Base-by-base conservation (phyloP, 2,797 vertebrate genomes). In the Mastacembelus armatus region DNA sequence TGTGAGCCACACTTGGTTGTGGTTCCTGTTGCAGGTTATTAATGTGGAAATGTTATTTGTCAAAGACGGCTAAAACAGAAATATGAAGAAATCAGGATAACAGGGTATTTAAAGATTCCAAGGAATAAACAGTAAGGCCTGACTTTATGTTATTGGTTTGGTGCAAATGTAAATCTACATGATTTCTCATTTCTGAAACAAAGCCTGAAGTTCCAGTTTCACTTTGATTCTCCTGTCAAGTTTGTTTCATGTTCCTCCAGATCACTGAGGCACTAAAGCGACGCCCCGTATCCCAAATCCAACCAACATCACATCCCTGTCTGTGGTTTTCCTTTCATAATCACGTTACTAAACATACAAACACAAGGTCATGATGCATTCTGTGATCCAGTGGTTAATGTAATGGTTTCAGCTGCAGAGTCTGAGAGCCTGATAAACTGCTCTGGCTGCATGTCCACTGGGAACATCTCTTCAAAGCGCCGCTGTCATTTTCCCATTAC, bases 341-440 rank as follows among this genome's bases (percentile, higher is more conserved):
- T 44, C 39, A 44, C 3, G 10, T 35, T 54, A 12, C 67, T 75
- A 77, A 54, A 74, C 81, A 73, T 73, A 75, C 19, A 45, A 8
- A 57, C 50, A 58, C 54, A 54, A 54, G 56, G 60, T 62, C 60
- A 29, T 61, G 63, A 74, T 77, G 70, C 66, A 22, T 33, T 3
- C 45, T 54, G 45, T 62, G 60, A 66, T 63, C 50, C 7, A 8
- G 22, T 22, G 69, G 44, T 81, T 65, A 66, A 54, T 35, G 70
- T 62, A 11, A 66, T 51, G 45, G 42, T 55, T 70, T 66, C 26
- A 73, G 62, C 47, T 49, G 64, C 30, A n/a, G n/a, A n/a, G n/a
- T n/a, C n/a, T n/a, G n/a, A 35, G 51, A 44, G 21, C 7, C 47
- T 4, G 27, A 42, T 1, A 15, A 29, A 11, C 9, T 4, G 35